Conservation (phyloP, 2,797 vertebrate species). For the Squalus acanthias region DNA sequence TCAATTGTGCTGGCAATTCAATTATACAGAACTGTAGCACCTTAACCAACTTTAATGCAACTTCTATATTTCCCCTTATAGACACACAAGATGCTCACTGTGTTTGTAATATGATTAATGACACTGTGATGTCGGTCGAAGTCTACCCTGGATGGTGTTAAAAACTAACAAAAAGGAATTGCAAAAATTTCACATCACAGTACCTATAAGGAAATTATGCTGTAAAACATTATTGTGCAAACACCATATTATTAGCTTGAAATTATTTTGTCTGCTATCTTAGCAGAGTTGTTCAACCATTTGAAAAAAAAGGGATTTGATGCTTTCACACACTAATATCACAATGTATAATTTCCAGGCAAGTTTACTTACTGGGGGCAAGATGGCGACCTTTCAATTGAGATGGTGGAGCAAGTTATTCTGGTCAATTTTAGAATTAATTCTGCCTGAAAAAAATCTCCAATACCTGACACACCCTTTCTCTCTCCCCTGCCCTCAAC, state of each 20-base stretch:
- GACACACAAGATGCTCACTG: not conserved
- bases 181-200: no score
- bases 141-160: not conserved
- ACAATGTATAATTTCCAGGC: not conserved
- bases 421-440: not conserved
- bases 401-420: not conserved
- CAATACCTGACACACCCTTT: not conserved
- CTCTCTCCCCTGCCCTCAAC: not conserved
- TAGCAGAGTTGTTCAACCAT: not conserved
- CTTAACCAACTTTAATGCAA: no score
- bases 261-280: not conserved
- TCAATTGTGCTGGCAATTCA: no score
- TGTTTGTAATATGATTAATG: not conserved
- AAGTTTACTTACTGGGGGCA: not conserved
- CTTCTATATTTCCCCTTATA: not conserved
- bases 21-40: no score
- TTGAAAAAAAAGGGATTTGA: not conserved
- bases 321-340: not conserved
- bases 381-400: no score
- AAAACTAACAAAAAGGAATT: not conserved
- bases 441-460: not conserved
- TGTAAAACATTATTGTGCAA: not conserved
- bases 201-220: not conserved
- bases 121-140: not conserved
- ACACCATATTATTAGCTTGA: not conserved